These are phyloP conservation scores for Catostylus mosaicus DNA, from an alignment of 30 jellyfish, hydroid and myxozoan genomes.

Conservation along the genomic window DNA sequence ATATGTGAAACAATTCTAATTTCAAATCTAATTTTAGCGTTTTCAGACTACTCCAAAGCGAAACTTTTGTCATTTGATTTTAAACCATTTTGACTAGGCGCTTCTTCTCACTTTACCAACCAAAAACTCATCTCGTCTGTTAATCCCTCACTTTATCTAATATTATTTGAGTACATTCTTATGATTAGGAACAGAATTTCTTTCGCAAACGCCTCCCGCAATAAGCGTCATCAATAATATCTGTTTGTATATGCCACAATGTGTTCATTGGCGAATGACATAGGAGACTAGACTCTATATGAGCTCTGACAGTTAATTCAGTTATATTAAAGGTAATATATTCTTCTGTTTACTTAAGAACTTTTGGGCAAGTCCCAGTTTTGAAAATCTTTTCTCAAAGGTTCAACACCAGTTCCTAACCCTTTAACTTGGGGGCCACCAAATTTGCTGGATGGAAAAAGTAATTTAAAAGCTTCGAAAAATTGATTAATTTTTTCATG, in stretches of 20 bases:
- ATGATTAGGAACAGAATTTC: conserved; percentile 8
- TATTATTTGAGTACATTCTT: neutral
- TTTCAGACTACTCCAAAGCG: conserved; percentile 2
- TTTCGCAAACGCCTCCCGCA: conserved; percentile 1
- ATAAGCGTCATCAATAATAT: neutral
- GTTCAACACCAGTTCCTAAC: no score
- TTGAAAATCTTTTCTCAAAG: no score
- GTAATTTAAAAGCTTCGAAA: no score
- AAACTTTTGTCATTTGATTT: conserved; percentile 7
- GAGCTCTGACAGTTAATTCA: neutral
- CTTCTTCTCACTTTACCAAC: conserved; percentile 15
- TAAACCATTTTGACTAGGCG: conserved; percentile 33
- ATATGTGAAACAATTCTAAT: conserved; percentile 20
- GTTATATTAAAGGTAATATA: no score
- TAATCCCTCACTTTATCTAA: conserved; percentile 8
- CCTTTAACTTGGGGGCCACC: no score
- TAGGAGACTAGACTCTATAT: neutral
- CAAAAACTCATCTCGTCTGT: neutral
- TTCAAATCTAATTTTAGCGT: conserved; percentile 34
- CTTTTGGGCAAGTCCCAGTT: no score
- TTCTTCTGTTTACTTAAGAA: no score
- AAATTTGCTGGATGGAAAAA: no score
- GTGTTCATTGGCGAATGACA: neutral
- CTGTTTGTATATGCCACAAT: neutral
- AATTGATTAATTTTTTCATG: no score